Percentiles rank a stretch among this genome's conserved stretches.
phyloP scores from a whole-genome alignment of 2,888 invertebrate genomes.

The Sarcophaga rosellei region DNA sequence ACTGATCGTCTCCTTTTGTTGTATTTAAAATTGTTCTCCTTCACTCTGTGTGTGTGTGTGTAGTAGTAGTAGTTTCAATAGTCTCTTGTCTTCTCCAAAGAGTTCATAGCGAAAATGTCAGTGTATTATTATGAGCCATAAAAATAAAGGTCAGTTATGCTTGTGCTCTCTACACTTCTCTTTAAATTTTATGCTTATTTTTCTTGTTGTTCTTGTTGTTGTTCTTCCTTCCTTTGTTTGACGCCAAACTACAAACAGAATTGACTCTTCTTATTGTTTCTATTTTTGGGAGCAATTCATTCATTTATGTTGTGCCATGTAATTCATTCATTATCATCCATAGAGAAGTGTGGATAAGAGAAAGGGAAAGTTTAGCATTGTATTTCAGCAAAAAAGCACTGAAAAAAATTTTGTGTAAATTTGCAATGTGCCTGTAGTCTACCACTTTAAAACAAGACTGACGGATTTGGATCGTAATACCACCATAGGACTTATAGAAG shows the following conservation, averaged over 20 bases:
- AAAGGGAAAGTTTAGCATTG: too few species aligned
- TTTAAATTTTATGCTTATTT: conserved; percentile 6
- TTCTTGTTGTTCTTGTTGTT: not conserved
- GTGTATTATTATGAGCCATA: conserved; percentile 53
- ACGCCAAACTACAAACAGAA: not conserved
- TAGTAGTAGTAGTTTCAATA: conserved; percentile 3
- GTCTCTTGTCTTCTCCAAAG: not conserved
- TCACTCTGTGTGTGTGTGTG: too few species aligned
- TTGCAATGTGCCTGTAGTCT: not conserved
- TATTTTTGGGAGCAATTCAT: conserved; percentile 43
- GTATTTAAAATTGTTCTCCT: too few species aligned
- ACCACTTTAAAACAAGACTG: too few species aligned
- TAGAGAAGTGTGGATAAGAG: too few species aligned
- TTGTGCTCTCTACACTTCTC: not conserved
- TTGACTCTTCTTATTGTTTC: conserved; percentile 24
- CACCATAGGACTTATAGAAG: too few species aligned
- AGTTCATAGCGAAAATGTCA: conserved; percentile 50
- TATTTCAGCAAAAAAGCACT: conserved; percentile 9
- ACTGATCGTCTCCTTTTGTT: conserved; percentile 36
- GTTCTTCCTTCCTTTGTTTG: not conserved
- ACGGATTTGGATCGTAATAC: too few species aligned
- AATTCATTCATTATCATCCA: not conserved
- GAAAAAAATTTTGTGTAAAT: not conserved
- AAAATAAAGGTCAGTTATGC: conserved; percentile 63
- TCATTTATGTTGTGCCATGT: conserved; percentile 32